These are phyloP conservation scores for Austrofundulus limnaeus DNA, from an alignment of 2,113 vertebrate species.

Conservation along the genomic window DNA sequence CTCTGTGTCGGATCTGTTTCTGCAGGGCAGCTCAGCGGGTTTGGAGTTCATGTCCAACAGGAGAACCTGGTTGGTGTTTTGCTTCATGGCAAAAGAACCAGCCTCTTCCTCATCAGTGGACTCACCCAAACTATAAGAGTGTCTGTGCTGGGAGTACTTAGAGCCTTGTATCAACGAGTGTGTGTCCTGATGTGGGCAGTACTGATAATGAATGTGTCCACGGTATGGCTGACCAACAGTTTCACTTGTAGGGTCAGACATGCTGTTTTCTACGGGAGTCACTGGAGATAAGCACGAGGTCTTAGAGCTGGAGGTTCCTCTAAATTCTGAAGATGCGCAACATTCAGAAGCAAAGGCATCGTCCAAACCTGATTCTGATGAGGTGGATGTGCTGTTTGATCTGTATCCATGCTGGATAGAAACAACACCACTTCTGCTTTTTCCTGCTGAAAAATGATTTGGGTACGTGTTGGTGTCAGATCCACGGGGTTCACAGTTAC, in stretches of 20 bases:
- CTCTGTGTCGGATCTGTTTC: slow-evolving; percentile 1
- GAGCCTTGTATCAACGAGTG: neutral
- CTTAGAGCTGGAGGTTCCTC: slow-evolving; percentile 4
- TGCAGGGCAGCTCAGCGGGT: slow-evolving; percentile 38
- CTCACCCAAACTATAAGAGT: slow-evolving; percentile 2
- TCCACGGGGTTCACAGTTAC: neutral
- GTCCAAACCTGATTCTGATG: neutral
- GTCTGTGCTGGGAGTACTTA: neutral
- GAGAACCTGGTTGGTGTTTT: slow-evolving; percentile 33
- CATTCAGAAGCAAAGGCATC: slow-evolving; percentile 1
- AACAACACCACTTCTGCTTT: neutral
- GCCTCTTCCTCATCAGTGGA: slow-evolving; percentile 39
- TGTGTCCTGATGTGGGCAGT: slow-evolving; percentile 18
- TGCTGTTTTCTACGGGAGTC: slow-evolving; percentile 2
- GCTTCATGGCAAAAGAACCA: slow-evolving; percentile 5
- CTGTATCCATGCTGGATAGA: neutral
- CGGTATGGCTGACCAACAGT: slow-evolving; percentile 37
- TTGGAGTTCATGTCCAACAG: slow-evolving; percentile 50
- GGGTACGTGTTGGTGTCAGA: neutral
- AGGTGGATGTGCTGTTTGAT: neutral
- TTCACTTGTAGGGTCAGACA: neutral
- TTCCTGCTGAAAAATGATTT: slow-evolving; percentile 10
- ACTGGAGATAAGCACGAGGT: neutral
- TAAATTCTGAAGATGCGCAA: neutral
- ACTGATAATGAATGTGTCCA: slow-evolving; percentile 56